Percentiles rank a stretch among this genome's conserved stretches.
Conservation (phyloP, 1,140 invertebrate species). For the Leptopilina clavipes region DNA sequence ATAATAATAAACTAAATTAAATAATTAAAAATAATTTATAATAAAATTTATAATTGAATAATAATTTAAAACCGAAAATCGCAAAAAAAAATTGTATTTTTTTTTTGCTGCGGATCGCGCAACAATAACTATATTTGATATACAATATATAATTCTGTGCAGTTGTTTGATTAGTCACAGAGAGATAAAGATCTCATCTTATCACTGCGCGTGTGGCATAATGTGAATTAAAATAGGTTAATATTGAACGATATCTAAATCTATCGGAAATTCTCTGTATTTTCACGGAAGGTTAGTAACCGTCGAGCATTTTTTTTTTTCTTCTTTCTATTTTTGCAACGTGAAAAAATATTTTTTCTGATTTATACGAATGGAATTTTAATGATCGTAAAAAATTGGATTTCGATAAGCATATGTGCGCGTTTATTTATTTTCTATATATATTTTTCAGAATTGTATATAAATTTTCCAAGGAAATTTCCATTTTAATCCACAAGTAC, state of each 20-base stretch:
- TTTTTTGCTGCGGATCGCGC: not conserved
- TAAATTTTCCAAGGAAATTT: no score
- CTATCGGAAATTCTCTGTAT: not conserved
- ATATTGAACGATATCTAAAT: slow-evolving; percentile 3
- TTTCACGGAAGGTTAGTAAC: slow-evolving; percentile 4
- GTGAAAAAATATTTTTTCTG: not conserved
- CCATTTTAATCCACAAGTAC: no score
- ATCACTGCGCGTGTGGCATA: slow-evolving; percentile 22
- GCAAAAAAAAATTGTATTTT: not conserved
- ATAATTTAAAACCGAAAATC: no score
- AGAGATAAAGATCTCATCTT: slow-evolving; percentile 1
- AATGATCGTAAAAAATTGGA: no score
- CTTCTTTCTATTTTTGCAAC: not conserved
- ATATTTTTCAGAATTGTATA: no score
- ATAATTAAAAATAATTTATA: no score
- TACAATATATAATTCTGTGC: not conserved
- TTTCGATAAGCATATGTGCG: no score
- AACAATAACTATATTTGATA: slow-evolving; percentile 34
- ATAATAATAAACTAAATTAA: no score
- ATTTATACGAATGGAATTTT: not conserved
- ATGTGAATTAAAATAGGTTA: slow-evolving; percentile 12
- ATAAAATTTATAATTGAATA: no score
- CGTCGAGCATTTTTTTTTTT: not conserved
- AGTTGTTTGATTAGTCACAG: slow-evolving; percentile 6
- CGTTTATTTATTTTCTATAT: no score